Base-by-base conservation (phyloP, 2,888 invertebrate species). In the Drosophila anomalata region DNA sequence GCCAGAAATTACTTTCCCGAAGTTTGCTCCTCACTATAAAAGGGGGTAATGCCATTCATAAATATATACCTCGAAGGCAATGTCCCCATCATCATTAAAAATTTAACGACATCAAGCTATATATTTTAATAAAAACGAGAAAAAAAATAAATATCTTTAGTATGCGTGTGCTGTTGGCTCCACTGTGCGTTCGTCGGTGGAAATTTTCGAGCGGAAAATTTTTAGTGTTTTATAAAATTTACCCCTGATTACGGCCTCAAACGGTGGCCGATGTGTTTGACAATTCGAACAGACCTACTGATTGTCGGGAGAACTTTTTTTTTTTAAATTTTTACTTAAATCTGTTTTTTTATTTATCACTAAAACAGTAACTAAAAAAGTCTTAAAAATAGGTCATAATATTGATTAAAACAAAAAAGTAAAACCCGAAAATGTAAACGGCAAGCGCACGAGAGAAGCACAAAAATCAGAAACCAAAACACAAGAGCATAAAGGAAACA, bases 391-490 rank as follows among this genome's bases (percentile, higher is more conserved):
- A 60, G 52, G 17, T 50, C 62, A 72, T 69, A 70, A 67, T 77
- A 77, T 76, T 77, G 33, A 14, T 36, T 42, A 29, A 17, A 6
- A 14, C 42, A 22, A 6, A 55, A 41, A 20, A 58, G 44, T 68
- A 77, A 79, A 51, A 39, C 22, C 44, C 61, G 68, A 86, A 82
- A 78, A 82, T 81, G 85, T 85, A 69, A 81, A 68, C 75, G 62
- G 36, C 42, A 58, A 61, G 68, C 26, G 61, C 59, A 33, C 52
- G 56, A 24, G 53, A 39, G 50, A 46, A 58, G 50, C 66, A 66
- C 65, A 71, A 56, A 70, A 9, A 52, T 41, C 8, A 39, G 44
- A 52, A 50, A 31, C 29, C 26, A 54, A 54, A 33, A 29, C 8
- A 56, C 24, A 20, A 51, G 8, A 39, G 46, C 46, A 33, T 48